Base-by-base conservation (phyloP, 2,113 vertebrate genomes). In the Leptosomus discolor region DNA sequence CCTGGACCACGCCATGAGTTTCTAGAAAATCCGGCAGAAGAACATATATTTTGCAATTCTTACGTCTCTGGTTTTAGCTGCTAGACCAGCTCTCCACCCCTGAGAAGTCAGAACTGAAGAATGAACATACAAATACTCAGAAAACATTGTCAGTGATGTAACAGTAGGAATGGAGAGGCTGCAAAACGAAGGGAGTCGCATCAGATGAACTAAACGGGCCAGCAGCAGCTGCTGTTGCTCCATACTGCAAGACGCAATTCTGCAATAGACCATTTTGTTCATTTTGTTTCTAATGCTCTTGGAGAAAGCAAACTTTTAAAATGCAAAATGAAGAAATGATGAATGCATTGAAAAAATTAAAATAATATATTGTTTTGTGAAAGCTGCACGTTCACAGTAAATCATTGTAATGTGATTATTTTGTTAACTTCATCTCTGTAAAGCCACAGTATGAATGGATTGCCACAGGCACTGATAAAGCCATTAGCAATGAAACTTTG, bases 391-490 rank as follows among this genome's bases (percentile, higher is more conserved):
- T 81, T 89, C 88, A 87, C 60, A 95, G 70, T 89, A 80, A 94
- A 93, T 93, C 65, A 85, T 12, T 4, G 4, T 91, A 95, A 97
- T 50, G 43, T 0, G 2, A 96, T 97, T 91, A 95, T 79, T 95
- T 82, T 92, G n/a, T 92, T 85, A 93, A 91, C 63, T 91, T 82
- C 64, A 85, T 91, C 53, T 91, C 51, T 87, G 91, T 79, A 91
- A 77, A 91, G 57, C 61, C 74, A 71, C 61, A 69, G n/a, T 70
- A 85, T 65, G 77, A 95, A 91, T 85, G 89, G 53, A 90, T 94
- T 83, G 92, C 91, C 93, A 76, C 77, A 83, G 96, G 96, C 87
- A 96, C 84, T 80, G 91, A 96, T 94, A 92, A 96, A 95, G 82
- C 65, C 78, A 94, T 92, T 94, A 96, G 77, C 19, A 8, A 90